Base-by-base conservation (phyloP, 2,113 vertebrate genomes). In the Ameiurus melas region DNA sequence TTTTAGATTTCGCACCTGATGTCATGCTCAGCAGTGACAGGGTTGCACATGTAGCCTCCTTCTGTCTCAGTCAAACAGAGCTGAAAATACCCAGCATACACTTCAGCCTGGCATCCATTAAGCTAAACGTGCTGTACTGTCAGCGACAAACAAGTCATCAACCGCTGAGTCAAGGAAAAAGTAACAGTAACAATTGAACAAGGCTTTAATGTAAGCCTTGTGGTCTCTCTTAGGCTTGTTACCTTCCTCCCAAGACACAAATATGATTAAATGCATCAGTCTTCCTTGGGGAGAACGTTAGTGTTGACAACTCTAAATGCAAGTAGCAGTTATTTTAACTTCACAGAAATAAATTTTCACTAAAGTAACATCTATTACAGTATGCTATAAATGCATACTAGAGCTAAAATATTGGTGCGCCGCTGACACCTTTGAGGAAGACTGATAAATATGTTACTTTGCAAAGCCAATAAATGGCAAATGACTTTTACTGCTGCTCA, bases 401-500 rank as follows among this genome's bases (percentile, higher is more conserved):
- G 58, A 89, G 92, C 94, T 92, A 91, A 91, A 93, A 92, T 93
- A 91, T 91, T 90, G 91, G 89, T 88, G 93, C 89, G 85, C 78
- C 86, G 91, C 93, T 92, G 92, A 94, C 93, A 94, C 92, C 91
- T 91, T 92, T 91, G 92, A 51, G 16, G 91, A 85, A 89, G 92
- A 94, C 92, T 94, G 93, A 95, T 94, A 94, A 94, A 96, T 95
- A 96, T 94, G 96, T 95, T 95, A 95, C 95, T 95, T 95, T 94
- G 95, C 95, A 94, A 96, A 97, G 95, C 94, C 93, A 94, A 95
- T 96, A 96, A 97, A 96, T 96, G 96, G 97, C 96, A 97, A 96
- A 97, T 95, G 94, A 97, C 94, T 94, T 96, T 96, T 95, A 93
- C 93, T 93, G 94, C 94, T 93, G 92, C 94, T 93, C 94, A 95